phyloP scores from a whole-genome alignment of 2,113 vertebrate species.

The Apeltes quadracus region DNA sequence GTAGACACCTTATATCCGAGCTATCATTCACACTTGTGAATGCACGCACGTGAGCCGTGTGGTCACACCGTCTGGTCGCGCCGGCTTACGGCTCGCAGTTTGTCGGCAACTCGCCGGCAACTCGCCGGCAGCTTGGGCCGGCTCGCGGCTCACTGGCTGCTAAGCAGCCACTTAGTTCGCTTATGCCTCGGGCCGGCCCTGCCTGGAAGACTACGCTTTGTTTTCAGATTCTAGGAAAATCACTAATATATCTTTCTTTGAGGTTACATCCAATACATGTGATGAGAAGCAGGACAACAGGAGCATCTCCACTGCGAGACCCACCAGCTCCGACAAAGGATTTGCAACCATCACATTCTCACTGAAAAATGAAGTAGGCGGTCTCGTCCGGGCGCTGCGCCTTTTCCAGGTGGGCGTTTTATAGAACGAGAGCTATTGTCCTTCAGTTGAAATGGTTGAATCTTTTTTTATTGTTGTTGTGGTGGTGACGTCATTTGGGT shows the following conservation, averaged over 20 bases:
- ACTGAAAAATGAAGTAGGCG: slow-evolving; percentile 18
- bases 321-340: background rate
- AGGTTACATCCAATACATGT: slow-evolving; percentile 1
- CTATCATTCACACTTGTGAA: too few relatives aligned
- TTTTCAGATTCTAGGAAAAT: background rate
- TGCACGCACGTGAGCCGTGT: too few relatives aligned
- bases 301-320: background rate
- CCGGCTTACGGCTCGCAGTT: too few relatives aligned
- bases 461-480: background rate
- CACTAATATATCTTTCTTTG: background rate
- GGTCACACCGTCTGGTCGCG: too few relatives aligned
- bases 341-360: slow-evolving; percentile 13
- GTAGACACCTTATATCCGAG: too few relatives aligned
- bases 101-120: too few relatives aligned
- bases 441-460: background rate
- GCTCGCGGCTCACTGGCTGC: too few relatives aligned
- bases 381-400: slow-evolving; percentile 8
- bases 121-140: too few relatives aligned
- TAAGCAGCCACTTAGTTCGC: too few relatives aligned
- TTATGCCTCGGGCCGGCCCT: too few relatives aligned
- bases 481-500: background rate
- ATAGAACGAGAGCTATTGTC: background rate
- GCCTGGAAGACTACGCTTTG: background rate
- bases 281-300: slow-evolving; percentile 11
- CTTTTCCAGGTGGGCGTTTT: slow-evolving; percentile 26